phyloP scores from a whole-genome alignment of 2,888 invertebrate species.

The Unio delphinus region DNA sequence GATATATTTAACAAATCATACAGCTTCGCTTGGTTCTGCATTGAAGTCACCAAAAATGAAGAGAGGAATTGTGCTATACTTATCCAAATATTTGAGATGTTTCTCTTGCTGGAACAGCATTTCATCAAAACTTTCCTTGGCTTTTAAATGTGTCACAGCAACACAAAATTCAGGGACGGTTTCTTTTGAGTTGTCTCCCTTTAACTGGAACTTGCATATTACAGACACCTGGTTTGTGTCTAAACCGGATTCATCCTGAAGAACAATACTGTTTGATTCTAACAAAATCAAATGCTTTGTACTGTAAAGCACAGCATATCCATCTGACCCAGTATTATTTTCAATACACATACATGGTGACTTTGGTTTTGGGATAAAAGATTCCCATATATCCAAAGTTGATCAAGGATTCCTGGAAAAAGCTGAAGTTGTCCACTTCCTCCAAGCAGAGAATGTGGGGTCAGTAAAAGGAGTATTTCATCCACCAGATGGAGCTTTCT shows the following conservation, averaged over 20 bases:
- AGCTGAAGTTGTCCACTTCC: no score
- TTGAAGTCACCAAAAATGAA: constrained; percentile 85
- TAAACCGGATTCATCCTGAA: no score
- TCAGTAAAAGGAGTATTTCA: no score
- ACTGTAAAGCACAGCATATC: constrained; percentile 83
- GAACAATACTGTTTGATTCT: no score
- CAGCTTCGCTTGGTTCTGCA: constrained; percentile 82
- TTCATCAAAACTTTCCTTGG: constrained; percentile 75
- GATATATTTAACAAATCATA: constrained; percentile 75
- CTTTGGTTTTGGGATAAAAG: no score
- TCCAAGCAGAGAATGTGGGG: no score
- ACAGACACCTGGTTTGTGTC: no score
- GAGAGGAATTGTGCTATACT: constrained; percentile 72
- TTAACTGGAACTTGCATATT: constrained; percentile 67
- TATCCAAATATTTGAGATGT: constrained; percentile 41
- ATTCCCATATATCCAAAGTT: no score
- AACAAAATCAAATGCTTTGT: constrained; percentile 78
- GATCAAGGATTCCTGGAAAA: no score
- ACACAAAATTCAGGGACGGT: constrained; percentile 79
- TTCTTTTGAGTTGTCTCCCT: constrained; percentile 31
- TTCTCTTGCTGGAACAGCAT: no score
- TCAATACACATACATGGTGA: constrained; percentile 81
- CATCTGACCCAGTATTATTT: constrained; percentile 84
- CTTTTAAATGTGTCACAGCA: constrained; percentile 83
- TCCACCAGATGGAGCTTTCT: constrained; percentile 79